phyloP scores from a whole-genome alignment of 2,797 vertebrate species.

The Galagoides demidoff region DNA sequence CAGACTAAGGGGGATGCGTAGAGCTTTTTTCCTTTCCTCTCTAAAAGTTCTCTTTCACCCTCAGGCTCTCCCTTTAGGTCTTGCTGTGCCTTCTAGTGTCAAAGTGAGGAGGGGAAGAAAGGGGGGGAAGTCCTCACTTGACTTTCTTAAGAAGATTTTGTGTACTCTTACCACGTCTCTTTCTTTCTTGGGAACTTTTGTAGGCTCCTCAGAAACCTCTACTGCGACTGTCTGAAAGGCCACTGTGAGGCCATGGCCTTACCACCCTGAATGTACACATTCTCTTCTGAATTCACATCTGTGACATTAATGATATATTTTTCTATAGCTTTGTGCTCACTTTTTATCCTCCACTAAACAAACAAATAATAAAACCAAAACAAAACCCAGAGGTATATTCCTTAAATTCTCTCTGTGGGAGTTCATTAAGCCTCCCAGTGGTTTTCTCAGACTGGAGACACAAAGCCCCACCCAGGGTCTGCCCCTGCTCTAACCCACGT shows the following conservation, averaged over 20 bases:
- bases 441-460: not conserved
- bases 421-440: not conserved
- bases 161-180: not conserved
- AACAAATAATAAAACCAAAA: too few relatives aligned
- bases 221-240: not conserved
- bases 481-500: not conserved
- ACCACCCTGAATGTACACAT: not conserved
- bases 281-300: not conserved
- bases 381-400: not conserved
- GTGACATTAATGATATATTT: not conserved
- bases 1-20: too few relatives aligned
- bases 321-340: not conserved
- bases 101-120: not conserved
- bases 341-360: rapidly evolving
- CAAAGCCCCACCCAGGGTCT: too few relatives aligned
- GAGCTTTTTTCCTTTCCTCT: not conserved
- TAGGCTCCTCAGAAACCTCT: not conserved
- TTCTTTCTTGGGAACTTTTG: not conserved
- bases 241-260: not conserved
- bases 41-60: not conserved
- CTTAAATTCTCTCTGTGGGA: not conserved
- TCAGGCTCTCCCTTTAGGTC: not conserved
- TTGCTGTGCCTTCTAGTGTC: not conserved
- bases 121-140: not conserved
- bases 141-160: not conserved